Conservation (phyloP, 2,888 invertebrate genomes). For the Troides oblongomaculatus region DNA sequence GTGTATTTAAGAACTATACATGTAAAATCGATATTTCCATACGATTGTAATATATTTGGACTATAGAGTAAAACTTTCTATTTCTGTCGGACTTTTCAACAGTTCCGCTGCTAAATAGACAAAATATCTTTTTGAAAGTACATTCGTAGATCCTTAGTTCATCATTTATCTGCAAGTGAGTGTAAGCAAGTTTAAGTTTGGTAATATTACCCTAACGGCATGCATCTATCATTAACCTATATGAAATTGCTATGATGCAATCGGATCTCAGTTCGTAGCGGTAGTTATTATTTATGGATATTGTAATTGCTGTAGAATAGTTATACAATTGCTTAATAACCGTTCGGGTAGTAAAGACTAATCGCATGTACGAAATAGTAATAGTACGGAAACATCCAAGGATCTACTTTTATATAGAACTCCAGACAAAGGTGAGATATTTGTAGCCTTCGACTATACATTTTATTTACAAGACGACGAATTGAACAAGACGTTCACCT, state of each 20-base stretch:
- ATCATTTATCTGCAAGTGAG: not conserved
- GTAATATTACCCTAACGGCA: constrained; percentile 7
- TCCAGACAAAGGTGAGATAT: not conserved
- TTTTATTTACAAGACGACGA: too few relatives aligned
- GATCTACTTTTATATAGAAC: not conserved
- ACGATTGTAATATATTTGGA: too few relatives aligned
- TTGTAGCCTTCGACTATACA: not conserved
- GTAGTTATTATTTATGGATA: constrained; percentile 25
- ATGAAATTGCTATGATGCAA: constrained; percentile 10
- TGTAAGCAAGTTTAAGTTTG: not conserved
- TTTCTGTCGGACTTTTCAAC: too few relatives aligned
- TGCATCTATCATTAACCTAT: constrained; percentile 15
- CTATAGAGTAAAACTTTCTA: too few relatives aligned
- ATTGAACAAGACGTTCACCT: too few relatives aligned
- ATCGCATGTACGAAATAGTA: not conserved
- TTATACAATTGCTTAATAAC: constrained; percentile 18
- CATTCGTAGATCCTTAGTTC: not conserved
- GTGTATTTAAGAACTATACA: too few relatives aligned
- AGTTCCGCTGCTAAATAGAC: too few relatives aligned
- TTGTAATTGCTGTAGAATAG: constrained; percentile 8
- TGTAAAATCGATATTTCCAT: too few relatives aligned
- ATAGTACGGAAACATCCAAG: not conserved
- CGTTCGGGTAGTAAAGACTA: constrained; percentile 7
- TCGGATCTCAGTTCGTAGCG: constrained; percentile 1
- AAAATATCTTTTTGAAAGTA: too few relatives aligned